Percentiles rank a stretch among this genome's conserved stretches.
phyloP scores from a whole-genome alignment of 1,140 invertebrate species.

The Apis cerana region DNA sequence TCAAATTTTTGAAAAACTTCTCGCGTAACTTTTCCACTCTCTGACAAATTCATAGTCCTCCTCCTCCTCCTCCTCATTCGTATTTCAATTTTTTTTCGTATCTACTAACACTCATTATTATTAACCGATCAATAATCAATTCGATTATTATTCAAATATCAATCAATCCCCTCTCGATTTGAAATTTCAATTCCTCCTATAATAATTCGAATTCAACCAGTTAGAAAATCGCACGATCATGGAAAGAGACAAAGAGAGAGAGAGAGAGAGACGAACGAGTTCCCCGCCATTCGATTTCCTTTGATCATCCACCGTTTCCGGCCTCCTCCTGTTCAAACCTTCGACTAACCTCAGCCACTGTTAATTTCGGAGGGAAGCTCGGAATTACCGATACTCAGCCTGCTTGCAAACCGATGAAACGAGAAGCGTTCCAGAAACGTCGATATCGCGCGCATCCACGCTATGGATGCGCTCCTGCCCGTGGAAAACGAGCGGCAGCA shows the following conservation, averaged over 20 bases:
- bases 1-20: no score
- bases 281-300: conserved; percentile 41
- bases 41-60: no score
- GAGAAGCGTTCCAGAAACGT: conserved; percentile 15
- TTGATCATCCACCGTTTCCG: conserved; percentile 51
- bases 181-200: background rate
- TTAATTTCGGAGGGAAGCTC: conserved; percentile 49
- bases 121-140: background rate
- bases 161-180: no score
- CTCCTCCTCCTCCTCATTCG: no score
- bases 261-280: background rate
- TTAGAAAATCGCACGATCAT: no score
- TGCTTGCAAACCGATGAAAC: conserved; percentile 9
- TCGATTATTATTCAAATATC: background rate
- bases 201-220: no score
- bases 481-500: background rate
- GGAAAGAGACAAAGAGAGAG: no score
- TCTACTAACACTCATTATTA: no score
- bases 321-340: conserved; percentile 36
- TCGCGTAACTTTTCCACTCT: no score
- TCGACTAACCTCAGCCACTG: background rate
- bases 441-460: conserved; percentile 11
- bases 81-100: no score
- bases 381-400: conserved; percentile 41
- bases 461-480: background rate